These are phyloP conservation scores for Melipona beecheii DNA, from an alignment of 2,888 invertebrate species.

Conservation along the genomic window DNA sequence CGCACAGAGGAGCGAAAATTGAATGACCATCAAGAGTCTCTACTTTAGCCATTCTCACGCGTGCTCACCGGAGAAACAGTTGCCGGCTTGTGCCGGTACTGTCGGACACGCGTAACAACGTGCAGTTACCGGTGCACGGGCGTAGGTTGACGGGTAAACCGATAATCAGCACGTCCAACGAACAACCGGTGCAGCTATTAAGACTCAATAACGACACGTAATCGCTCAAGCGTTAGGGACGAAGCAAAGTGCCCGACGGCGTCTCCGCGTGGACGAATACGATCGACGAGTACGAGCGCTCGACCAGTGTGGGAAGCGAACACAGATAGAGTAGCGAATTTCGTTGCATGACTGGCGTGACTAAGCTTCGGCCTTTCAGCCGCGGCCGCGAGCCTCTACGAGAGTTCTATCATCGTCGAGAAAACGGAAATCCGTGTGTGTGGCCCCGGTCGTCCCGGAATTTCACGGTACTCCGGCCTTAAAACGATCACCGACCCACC, in stretches of 20 bases:
- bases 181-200: conserved; percentile 77
- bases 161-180: conserved; percentile 80
- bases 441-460: conserved; percentile 57
- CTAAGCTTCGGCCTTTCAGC: conserved; percentile 28
- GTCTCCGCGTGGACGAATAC: conserved; percentile 19
- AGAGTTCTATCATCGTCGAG: conserved; percentile 4
- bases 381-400: neutral
- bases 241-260: conserved; percentile 10
- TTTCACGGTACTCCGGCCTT: conserved; percentile 68
- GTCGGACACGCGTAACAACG: conserved; percentile 60
- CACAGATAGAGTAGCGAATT: conserved; percentile 17
- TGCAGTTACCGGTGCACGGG: conserved; percentile 66
- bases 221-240: conserved; percentile 70
- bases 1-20: neutral
- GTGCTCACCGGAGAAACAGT: conserved; percentile 44
- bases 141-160: conserved; percentile 74
- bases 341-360: conserved; percentile 38
- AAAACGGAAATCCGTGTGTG: conserved; percentile 35
- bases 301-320: conserved; percentile 37
- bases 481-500: conserved; percentile 27
- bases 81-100: conserved; percentile 31
- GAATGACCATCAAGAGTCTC: conserved; percentile 11
- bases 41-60: conserved; percentile 49
- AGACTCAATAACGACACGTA: conserved; percentile 80
- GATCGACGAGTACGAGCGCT: conserved; percentile 1